phyloP scores from a whole-genome alignment of 2,113 vertebrate species.

The Sterna hirundo region DNA sequence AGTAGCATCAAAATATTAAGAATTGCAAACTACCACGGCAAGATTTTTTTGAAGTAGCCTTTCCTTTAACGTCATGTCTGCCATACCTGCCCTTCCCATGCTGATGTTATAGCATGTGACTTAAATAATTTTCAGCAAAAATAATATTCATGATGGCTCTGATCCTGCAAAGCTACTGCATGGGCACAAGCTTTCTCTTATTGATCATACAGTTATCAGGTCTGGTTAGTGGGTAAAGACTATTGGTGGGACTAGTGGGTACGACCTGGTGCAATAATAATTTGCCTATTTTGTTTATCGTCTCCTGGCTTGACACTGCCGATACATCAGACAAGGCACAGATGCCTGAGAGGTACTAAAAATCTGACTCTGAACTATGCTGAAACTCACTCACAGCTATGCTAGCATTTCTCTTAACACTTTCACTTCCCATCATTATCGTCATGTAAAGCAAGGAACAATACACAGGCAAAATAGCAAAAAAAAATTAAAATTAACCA shows the following conservation, averaged over 20 bases:
- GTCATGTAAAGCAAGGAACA: not conserved
- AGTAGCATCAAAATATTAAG: not conserved
- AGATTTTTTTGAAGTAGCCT: not conserved
- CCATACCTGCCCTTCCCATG: not conserved
- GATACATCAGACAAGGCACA: not conserved
- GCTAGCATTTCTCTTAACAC: not conserved
- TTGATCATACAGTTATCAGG: not conserved
- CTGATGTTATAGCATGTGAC: not conserved
- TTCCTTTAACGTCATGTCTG: not conserved
- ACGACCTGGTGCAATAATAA: not conserved
- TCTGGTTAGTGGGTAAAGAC: not conserved
- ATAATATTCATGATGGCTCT: not conserved
- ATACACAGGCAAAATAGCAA: not conserved
- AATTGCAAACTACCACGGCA: not conserved
- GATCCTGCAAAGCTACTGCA: not conserved
- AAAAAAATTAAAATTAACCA: not conserved
- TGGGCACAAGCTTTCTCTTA: not conserved
- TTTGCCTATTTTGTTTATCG: not conserved
- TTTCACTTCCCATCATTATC: not conserved
- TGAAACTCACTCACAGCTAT: not conserved
- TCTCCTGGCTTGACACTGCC: not conserved
- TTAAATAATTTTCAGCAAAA: not conserved
- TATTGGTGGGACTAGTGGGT: too few species aligned
- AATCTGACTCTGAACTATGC: not conserved
- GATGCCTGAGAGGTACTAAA: not conserved